These are phyloP conservation scores for Lepus townsendii DNA, from an alignment of 2,797 vertebrate species.

Conservation along the genomic window DNA sequence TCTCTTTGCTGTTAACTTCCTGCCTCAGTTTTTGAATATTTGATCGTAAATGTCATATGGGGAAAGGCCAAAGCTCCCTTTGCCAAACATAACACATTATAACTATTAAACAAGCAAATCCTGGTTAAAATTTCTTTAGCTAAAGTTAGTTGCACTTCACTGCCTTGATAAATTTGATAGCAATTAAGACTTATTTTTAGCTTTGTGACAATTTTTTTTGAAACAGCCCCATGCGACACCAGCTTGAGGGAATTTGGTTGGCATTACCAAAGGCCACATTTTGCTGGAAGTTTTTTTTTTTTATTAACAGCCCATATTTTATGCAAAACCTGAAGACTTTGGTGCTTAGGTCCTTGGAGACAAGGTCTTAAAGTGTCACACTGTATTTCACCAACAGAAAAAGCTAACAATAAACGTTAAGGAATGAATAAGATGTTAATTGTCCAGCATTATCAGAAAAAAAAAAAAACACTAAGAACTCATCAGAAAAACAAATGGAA, in stretches of 20 bases:
- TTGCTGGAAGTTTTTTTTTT: conserved; percentile 30
- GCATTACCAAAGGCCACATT: conserved; percentile 60
- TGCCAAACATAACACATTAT: conserved; percentile 2
- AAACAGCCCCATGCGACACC: neutral
- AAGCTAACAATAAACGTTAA: conserved; percentile 40
- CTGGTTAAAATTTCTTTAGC: neutral
- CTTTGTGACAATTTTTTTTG: conserved; percentile 11
- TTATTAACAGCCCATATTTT: conserved; percentile 57
- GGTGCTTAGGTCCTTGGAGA: conserved; percentile 16
- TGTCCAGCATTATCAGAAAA: conserved; percentile 3
- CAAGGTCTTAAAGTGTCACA: conserved; percentile 15
- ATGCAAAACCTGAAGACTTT: conserved; percentile 44
- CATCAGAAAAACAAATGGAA: conserved; percentile 21
- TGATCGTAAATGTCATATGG: conserved; percentile 14
- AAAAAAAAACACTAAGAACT: neutral
- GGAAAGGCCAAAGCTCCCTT: conserved; percentile 51
- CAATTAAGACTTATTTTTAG: conserved; percentile 60
- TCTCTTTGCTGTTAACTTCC: neutral
- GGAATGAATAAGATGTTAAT: conserved; percentile 31
- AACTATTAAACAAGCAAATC: conserved; percentile 46
- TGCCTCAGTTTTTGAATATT: conserved; percentile 20
- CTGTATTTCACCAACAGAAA: conserved; percentile 50
- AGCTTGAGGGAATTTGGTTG: conserved; percentile 44
- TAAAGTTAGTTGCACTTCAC: neutral
- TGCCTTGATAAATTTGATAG: conserved; percentile 45